Conservation (phyloP, 1,140 invertebrate genomes). For the Drosophila pachea region DNA sequence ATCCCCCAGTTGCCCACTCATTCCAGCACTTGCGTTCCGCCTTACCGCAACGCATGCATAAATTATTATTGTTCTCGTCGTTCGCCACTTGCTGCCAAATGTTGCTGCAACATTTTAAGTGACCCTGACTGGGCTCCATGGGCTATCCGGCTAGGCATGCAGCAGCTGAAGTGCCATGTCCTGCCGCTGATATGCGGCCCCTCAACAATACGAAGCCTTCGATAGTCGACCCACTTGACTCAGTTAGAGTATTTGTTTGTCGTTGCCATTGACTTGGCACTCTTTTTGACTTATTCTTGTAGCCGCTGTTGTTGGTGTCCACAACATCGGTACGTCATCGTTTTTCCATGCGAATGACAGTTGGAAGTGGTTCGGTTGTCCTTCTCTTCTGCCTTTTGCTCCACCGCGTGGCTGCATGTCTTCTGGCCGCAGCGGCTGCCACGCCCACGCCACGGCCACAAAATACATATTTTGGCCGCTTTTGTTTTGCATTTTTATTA, state of each 20-base stretch:
- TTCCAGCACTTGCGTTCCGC: conserved; percentile 46
- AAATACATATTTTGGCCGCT: conserved; percentile 68
- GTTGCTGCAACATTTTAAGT: conserved; percentile 53
- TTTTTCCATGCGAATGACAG: conserved; percentile 68
- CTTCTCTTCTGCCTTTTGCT: background rate
- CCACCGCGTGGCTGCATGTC: conserved; percentile 8
- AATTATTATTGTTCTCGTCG: conserved; percentile 71
- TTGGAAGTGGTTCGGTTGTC: conserved; percentile 69
- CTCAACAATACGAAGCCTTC: no score
- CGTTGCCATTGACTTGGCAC: background rate
- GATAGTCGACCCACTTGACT: background rate
- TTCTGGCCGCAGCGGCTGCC: conserved; percentile 42
- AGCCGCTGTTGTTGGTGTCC: conserved; percentile 17
- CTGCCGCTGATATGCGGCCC: background rate
- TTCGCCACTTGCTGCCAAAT: conserved; percentile 70
- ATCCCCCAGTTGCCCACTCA: background rate
- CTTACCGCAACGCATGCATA: conserved; percentile 72
- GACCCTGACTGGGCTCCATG: background rate
- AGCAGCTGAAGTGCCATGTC: background rate
- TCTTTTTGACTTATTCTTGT: background rate
- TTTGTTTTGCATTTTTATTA: conserved; percentile 76
- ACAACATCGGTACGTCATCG: conserved; percentile 62
- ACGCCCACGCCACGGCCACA: conserved; percentile 54
- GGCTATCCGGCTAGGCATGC: background rate
- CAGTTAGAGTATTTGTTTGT: conserved; percentile 11